Percentiles rank a stretch among this genome's conserved stretches.
These are phyloP conservation scores for Lepidothrix coronata DNA, from an alignment of 2,113 vertebrate species.

Conservation along the genomic window DNA sequence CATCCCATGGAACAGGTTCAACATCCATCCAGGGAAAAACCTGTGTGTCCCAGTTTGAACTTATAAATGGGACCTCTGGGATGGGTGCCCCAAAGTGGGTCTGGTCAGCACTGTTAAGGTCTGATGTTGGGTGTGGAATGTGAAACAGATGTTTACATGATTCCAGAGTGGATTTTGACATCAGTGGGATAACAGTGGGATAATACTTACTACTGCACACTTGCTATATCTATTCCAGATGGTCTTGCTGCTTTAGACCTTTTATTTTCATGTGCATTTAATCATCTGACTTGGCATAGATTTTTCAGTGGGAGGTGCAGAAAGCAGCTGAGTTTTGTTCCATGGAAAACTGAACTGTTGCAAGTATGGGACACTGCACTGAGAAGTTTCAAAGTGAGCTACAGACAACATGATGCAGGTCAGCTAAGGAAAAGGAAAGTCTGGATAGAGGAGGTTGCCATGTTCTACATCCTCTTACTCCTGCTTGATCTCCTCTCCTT, in stretches of 20 bases:
- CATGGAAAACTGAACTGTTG: not conserved
- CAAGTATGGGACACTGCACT: not conserved
- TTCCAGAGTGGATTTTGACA: not conserved
- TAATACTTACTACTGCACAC: not conserved
- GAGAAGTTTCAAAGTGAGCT: not conserved
- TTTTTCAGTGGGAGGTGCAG: not conserved
- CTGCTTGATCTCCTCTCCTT: not conserved
- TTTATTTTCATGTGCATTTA: not conserved
- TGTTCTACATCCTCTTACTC: not conserved
- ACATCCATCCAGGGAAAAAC: not conserved
- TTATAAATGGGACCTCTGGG: not conserved
- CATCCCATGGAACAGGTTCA: not conserved
- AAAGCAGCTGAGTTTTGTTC: not conserved
- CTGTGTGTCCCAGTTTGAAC: not conserved
- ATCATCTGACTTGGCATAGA: not conserved
- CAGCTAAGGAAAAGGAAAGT: not conserved
- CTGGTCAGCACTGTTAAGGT: not conserved
- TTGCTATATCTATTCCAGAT: not conserved
- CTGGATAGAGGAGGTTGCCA: not conserved
- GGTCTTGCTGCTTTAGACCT: not conserved
- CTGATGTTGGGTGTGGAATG: not conserved
- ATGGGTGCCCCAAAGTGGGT: not conserved
- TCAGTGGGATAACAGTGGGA: not conserved
- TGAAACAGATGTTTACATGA: not conserved
- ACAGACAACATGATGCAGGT: rapidly evolving